phyloP scores from a whole-genome alignment of 2,888 invertebrate genomes.

The Latheticus oryzae region DNA sequence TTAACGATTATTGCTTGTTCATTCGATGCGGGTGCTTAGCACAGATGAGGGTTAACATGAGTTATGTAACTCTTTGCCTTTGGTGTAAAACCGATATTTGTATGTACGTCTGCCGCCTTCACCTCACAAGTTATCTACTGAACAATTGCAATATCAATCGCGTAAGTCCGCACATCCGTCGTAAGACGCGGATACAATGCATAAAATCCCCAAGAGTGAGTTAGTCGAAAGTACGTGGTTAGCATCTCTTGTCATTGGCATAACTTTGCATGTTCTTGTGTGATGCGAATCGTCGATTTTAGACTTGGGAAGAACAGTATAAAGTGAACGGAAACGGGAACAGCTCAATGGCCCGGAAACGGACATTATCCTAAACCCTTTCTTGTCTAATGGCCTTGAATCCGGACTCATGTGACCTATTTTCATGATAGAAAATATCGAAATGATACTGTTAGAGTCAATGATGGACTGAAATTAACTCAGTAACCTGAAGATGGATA shows the following conservation, averaged over 20 bases:
- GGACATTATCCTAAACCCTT: slow-evolving; percentile 33
- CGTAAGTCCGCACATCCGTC: slow-evolving; percentile 42
- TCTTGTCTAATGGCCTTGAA: slow-evolving; percentile 27
- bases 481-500: slow-evolving; percentile 10
- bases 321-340: slow-evolving; percentile 37
- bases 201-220: slow-evolving; percentile 37
- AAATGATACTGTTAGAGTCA: too few species aligned
- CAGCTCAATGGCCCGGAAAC: slow-evolving; percentile 39
- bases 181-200: slow-evolving; percentile 48
- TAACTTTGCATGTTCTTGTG: slow-evolving; percentile 36
- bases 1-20: slow-evolving; percentile 3
- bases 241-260: slow-evolving; percentile 27
- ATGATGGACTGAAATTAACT: slow-evolving; percentile 19
- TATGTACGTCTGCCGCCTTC: slow-evolving; percentile 27
- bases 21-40: slow-evolving; percentile 29
- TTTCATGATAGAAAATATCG: slow-evolving; percentile 12
- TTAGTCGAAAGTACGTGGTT: slow-evolving; percentile 30
- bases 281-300: slow-evolving; percentile 35
- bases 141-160: slow-evolving; percentile 40
- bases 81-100: slow-evolving; percentile 25
- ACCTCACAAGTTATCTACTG: slow-evolving; percentile 32
- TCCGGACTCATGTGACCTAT: slow-evolving; percentile 34
- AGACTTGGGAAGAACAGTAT: slow-evolving; percentile 1
- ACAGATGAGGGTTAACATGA: slow-evolving; percentile 25
- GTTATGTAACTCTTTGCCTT: not conserved